These are phyloP conservation scores for Drosophila santomea DNA, from an alignment of 1,140 invertebrate genomes.

Conservation along the genomic window DNA sequence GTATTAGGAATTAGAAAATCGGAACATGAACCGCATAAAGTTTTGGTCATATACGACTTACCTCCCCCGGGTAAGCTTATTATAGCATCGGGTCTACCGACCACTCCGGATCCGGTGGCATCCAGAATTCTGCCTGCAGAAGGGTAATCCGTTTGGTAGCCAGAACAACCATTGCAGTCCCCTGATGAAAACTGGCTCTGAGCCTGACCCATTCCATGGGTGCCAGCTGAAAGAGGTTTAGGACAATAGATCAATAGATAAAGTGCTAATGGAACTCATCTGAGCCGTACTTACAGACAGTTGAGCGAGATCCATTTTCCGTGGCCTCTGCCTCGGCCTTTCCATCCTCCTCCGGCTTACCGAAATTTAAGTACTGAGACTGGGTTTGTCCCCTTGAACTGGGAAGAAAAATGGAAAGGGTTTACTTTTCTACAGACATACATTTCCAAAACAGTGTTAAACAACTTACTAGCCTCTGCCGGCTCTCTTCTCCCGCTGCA, in stretches of 20 bases:
- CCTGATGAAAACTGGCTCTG: slow-evolving; percentile 89
- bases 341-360: slow-evolving; percentile 87
- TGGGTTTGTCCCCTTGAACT: slow-evolving; percentile 90
- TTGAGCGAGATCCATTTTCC: slow-evolving; percentile 89
- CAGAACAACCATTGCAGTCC: slow-evolving; percentile 85
- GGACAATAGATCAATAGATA: background rate
- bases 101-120: slow-evolving; percentile 14
- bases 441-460: too few species aligned
- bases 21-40: background rate
- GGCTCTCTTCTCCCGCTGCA: slow-evolving; percentile 70
- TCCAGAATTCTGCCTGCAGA: slow-evolving; percentile 28
- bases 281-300: slow-evolving; percentile 88
- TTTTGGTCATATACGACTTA: slow-evolving; percentile 1
- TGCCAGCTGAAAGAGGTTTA: slow-evolving; percentile 86
- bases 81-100: slow-evolving; percentile 57
- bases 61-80: slow-evolving; percentile 58
- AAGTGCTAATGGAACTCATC: background rate
- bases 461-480: slow-evolving; percentile 75
- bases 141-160: slow-evolving; percentile 42
- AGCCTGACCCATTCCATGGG: slow-evolving; percentile 91
- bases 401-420: background rate
- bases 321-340: slow-evolving; percentile 92
- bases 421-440: too few species aligned
- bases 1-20: background rate
- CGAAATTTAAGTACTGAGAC: slow-evolving; percentile 91